Base-by-base conservation (phyloP, 2,797 vertebrate species). In the Sebastes goodei region DNA sequence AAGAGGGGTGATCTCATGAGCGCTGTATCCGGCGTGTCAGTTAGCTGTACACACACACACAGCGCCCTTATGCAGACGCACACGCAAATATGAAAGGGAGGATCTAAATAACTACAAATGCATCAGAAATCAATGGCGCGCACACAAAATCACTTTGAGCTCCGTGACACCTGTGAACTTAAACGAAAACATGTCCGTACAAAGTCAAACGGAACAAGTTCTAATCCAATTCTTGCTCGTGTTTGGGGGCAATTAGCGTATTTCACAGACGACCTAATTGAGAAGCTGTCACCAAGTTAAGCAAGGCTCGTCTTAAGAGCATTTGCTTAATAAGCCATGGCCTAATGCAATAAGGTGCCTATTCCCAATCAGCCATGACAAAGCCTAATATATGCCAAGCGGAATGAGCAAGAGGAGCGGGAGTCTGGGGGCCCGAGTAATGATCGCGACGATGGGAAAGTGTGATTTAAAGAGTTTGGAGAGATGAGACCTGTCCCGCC, bases 331-430 rank as follows among this genome's bases (percentile, higher is more conserved):
- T 96, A 95, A 95, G 92, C 93, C 95, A 56, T 96, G 92, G 81
- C 83, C 93, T 96, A 95, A 96, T 94, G 94, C 95, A 95, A 95
- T 96, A 93, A 94, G 94, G 94, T 94, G 94, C 95, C 94, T 91
- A 94, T 94, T 95, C 90, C 92, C 93, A 95, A 95, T 96, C 95
- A 96, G 90, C 93, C 95, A 91, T 94, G 92, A 96, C 94, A 92
- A 94, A 96, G 92, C 94, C 92, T 92, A 91, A 95, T 96, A 94
- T 94, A 95, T 92, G 89, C 88, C 78, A 80, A 82, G 85, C 90
- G 88, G 92, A 90, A 93, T 72, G 82, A 89, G 91, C 90, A 80
- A 38, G 77, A 89, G 74, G 81, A 80, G 80, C 65, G 38, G 62
- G 91, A 88, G 84, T 90, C 83, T 55, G 55, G 75, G 81, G 89